phyloP scores from a whole-genome alignment of 2,797 vertebrate species.

The Sciurus carolinensis region DNA sequence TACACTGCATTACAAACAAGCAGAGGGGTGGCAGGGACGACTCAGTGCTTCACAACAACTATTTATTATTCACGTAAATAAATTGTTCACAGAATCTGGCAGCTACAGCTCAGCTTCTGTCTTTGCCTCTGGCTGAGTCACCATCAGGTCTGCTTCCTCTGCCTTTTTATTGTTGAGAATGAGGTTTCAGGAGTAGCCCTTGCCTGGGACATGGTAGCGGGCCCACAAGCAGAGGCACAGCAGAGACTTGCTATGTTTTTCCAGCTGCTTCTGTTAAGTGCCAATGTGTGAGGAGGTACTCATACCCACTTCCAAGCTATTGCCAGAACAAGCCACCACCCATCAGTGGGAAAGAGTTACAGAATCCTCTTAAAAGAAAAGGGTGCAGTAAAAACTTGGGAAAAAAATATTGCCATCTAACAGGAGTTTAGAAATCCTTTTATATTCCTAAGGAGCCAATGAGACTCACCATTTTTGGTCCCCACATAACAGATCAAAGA shows the following conservation, averaged over 20 bases:
- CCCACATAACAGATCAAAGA: not conserved
- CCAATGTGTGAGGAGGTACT: accelerated
- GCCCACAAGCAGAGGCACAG: accelerated
- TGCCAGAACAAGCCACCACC: too few species aligned
- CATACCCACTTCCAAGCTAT: accelerated
- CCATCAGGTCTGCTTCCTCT: not conserved
- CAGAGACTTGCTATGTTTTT: not conserved
- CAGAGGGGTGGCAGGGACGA: not conserved
- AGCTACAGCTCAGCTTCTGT: not conserved
- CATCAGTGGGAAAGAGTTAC: not conserved
- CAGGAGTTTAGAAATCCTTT: not conserved
- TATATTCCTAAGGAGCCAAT: not conserved
- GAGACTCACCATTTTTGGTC: not conserved
- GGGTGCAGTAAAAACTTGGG: not conserved
- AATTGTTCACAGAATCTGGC: not conserved
- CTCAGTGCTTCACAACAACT: not conserved
- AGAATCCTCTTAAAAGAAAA: not conserved
- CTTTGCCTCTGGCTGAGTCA: not conserved
- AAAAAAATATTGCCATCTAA: not conserved
- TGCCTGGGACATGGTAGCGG: not conserved
- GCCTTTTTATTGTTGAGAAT: not conserved
- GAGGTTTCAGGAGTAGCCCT: not conserved
- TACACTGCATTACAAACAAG: not conserved
- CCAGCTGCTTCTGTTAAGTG: not conserved
- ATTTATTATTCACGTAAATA: conserved; percentile 54